Percentiles rank a stretch among this genome's conserved stretches.
These are phyloP conservation scores for Calycopis cecrops DNA, from an alignment of 1,140 invertebrate genomes.

Conservation along the genomic window DNA sequence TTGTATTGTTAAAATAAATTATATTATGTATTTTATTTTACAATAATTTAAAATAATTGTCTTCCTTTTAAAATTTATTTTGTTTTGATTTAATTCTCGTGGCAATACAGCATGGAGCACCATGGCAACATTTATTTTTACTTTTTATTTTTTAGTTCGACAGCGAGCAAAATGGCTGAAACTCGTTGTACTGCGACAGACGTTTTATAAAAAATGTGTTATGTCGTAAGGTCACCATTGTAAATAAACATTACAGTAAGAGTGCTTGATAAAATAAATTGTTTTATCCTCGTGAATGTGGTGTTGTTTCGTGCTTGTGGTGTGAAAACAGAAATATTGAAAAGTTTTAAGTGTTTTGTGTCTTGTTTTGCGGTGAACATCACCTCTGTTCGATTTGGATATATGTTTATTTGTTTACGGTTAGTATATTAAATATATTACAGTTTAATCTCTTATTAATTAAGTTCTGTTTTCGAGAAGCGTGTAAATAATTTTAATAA, in stretches of 20 bases:
- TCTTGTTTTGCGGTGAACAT: slow-evolving; percentile 60
- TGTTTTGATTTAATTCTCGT: too few relatives aligned
- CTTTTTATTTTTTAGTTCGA: slow-evolving; percentile 22
- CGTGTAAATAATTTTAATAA: slow-evolving; percentile 58
- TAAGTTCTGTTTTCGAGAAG: slow-evolving; percentile 27
- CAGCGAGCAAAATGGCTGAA: slow-evolving; percentile 64
- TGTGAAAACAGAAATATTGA: slow-evolving; percentile 40
- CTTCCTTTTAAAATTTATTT: too few relatives aligned
- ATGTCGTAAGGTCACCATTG: slow-evolving; percentile 40
- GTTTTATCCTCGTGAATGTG: slow-evolving; percentile 42
- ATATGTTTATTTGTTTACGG: slow-evolving; percentile 63
- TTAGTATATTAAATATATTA: slow-evolving; percentile 34
- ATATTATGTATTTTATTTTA: too few relatives aligned
- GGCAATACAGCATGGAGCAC: too few relatives aligned
- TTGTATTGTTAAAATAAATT: too few relatives aligned
- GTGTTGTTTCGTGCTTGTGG: slow-evolving; percentile 45
- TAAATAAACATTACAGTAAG: slow-evolving; percentile 58
- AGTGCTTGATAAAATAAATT: slow-evolving; percentile 40
- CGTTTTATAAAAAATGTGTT: slow-evolving; percentile 51
- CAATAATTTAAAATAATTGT: too few relatives aligned
- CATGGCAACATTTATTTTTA: slow-evolving; percentile 26
- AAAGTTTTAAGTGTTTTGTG: slow-evolving; percentile 65
- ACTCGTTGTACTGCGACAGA: slow-evolving; percentile 55
- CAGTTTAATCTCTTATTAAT: slow-evolving; percentile 7
- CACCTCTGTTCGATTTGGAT: slow-evolving; percentile 55